Base-by-base conservation (phyloP, 2,797 vertebrate genomes). In the Anguilla anguilla region DNA sequence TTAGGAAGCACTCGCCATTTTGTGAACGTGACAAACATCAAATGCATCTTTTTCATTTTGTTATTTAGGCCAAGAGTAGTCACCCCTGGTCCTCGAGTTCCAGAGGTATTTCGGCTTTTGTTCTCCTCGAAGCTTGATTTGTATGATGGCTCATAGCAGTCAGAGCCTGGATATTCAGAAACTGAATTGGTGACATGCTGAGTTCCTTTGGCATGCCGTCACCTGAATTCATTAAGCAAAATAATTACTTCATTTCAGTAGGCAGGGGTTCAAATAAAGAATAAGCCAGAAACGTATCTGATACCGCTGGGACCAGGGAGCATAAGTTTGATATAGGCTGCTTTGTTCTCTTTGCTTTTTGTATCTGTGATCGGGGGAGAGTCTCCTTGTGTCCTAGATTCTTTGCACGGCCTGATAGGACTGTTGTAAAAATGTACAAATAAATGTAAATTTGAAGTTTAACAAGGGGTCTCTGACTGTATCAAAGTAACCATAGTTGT, bases 311-410 rank as follows among this genome's bases (percentile, higher is more conserved):
- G 19, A n/a, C 5, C 46, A 53, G 7, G n/a, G 22, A 7, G 22
- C 19, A 79, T 2, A 82, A 22, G 1, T 6, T 1, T 19, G 39
- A 22, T 82, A 39, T n/a, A 22, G 43, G 77, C 43, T 19, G 15
- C 49, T 39, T 6, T 25, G 19, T 61, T 25, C 15, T n/a, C 19
- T 25, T 25, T 82, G 43, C 51, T 55, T 4, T 22, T 28, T 83
- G 81, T 83, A 28, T 53, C 51, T 83, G 22, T 83, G n/a, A 55
- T n/a, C 53, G 39, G 74, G 74, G 43, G 31, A 79, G 28, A 84
- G 82, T 57, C 31, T 84, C 82, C 49, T 55, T 84, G 82, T 84
- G 57, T 84, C 53, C 82, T 35, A 84, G 28, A 55, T 84, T 28
- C 81, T 28, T 83, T 83, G 10, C 81, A 49, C 28, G 7, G 35